Conservation (phyloP, 2,113 vertebrate species). For the Sturnus vulgaris region DNA sequence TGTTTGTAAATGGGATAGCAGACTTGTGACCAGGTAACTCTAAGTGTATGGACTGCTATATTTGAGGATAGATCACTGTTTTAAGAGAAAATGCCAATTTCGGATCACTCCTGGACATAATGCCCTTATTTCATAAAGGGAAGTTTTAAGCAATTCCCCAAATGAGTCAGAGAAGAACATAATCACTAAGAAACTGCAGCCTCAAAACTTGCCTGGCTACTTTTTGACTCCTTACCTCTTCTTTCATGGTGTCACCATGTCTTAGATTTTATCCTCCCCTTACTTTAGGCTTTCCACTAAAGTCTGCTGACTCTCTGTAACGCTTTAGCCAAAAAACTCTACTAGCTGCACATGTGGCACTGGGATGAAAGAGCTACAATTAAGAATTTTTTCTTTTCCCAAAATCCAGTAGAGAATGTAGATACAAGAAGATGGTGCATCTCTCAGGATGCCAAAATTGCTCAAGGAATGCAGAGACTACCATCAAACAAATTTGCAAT, state of each 20-base stretch:
- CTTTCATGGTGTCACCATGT: background rate
- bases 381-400: background rate
- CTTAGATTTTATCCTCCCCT: background rate
- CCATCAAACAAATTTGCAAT: background rate
- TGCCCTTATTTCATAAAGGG: background rate
- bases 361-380: background rate
- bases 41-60: background rate
- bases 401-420: background rate
- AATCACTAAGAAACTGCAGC: background rate
- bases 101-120: background rate
- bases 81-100: background rate
- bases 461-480: background rate
- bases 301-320: background rate
- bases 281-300: background rate
- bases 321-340: background rate
- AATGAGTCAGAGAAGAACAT: background rate
- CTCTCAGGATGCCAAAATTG: background rate
- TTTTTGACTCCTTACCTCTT: background rate
- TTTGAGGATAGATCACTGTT: background rate
- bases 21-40: conserved; percentile 50
- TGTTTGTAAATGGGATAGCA: conserved; percentile 52
- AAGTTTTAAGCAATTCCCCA: background rate
- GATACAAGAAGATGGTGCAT: background rate
- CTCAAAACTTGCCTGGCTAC: background rate
- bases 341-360: background rate